phyloP scores from a whole-genome alignment of 2,888 invertebrate species.

The Perizoma flavofasciatum region DNA sequence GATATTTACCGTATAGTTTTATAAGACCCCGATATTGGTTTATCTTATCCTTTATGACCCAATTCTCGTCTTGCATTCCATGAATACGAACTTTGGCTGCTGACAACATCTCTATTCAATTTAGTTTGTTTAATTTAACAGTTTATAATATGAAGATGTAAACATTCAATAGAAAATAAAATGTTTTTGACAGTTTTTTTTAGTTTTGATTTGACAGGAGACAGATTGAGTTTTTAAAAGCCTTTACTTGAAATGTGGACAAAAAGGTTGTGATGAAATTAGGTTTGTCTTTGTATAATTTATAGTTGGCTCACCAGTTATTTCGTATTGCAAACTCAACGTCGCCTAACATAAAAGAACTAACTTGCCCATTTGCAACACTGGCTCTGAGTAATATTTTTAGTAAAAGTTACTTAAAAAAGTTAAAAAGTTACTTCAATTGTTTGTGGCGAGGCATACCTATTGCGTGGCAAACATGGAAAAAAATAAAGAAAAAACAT shows the following conservation, averaged over 20 bases:
- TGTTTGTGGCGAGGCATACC: too few relatives aligned
- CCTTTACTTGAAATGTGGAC: not conserved
- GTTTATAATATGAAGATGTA: slow-evolving; percentile 18
- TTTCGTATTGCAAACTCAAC: too few relatives aligned
- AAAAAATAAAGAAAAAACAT: too few relatives aligned
- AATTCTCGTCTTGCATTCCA: slow-evolving; percentile 86
- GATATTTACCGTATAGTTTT: slow-evolving; percentile 84
- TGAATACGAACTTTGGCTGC: slow-evolving; percentile 84
- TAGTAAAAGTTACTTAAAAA: too few relatives aligned
- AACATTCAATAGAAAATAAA: slow-evolving; percentile 21
- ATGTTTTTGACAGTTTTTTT: slow-evolving; percentile 10
- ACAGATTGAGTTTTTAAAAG: not conserved
- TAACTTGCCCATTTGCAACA: too few relatives aligned
- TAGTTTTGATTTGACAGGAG: not conserved
- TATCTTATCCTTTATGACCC: slow-evolving; percentile 87
- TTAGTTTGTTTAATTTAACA: slow-evolving; percentile 8
- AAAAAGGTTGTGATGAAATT: too few relatives aligned
- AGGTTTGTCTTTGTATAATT: too few relatives aligned
- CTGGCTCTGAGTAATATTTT: too few relatives aligned
- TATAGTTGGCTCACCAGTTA: too few relatives aligned
- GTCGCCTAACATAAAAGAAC: too few relatives aligned
- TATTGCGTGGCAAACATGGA: too few relatives aligned
- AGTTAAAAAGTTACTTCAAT: too few relatives aligned
- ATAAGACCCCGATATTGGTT: slow-evolving; percentile 86
- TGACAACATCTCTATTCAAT: slow-evolving; percentile 71